Percentiles rank a stretch among this genome's conserved stretches.
phyloP scores from a whole-genome alignment of 53 echinoderm and acorn worm species.

The Echinometra lucunter region DNA sequence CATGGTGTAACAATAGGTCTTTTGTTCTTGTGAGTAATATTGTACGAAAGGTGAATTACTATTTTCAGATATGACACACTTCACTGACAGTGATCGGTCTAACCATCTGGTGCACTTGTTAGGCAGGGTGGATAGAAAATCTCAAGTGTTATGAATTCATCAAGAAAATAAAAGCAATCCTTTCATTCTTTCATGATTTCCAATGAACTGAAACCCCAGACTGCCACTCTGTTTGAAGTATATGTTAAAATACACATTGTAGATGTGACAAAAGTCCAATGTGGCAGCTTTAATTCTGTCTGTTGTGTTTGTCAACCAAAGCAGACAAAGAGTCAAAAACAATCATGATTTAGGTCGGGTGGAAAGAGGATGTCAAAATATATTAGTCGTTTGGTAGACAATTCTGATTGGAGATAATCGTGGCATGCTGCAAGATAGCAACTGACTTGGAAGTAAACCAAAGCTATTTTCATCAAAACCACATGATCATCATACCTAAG shows the following conservation, averaged over 20 bases:
- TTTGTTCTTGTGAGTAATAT: constrained; percentile 37
- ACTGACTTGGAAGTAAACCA: not conserved
- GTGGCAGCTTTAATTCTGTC: too few species aligned
- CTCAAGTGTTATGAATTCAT: not conserved
- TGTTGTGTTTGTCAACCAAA: too few species aligned
- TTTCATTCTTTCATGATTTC: too few species aligned
- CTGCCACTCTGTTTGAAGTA: too few species aligned
- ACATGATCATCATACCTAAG: not conserved
- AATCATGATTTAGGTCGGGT: not conserved
- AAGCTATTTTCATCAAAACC: not conserved
- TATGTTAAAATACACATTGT: too few species aligned
- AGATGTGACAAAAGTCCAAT: too few species aligned
- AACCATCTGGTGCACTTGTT: not conserved
- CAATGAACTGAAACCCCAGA: too few species aligned
- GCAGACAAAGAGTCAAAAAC: too few species aligned
- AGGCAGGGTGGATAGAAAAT: not conserved
- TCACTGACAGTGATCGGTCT: not conserved
- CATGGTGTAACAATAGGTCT: constrained; percentile 1
- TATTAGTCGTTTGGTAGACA: not conserved
- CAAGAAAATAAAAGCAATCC: not conserved
- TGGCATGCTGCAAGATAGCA: not conserved
- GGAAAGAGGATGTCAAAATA: not conserved
- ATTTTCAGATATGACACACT: constrained; percentile 41
- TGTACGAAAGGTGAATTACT: not conserved
- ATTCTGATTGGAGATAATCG: not conserved